phyloP scores from a whole-genome alignment of 1,140 invertebrate species.

The Trypoxylus dichotomus region DNA sequence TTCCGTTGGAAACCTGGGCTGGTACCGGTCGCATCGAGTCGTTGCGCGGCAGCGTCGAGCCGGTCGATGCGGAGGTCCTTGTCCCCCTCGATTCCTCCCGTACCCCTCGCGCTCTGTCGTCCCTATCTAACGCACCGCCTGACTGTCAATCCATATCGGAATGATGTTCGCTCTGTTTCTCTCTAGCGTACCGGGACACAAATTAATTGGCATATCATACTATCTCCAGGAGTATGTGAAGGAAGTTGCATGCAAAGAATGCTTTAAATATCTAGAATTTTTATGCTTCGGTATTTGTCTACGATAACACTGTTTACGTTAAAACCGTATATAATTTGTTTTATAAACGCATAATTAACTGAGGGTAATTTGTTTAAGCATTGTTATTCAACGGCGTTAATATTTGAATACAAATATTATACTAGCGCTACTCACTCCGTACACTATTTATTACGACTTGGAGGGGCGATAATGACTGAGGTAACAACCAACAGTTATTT shows the following conservation, averaged over 20 bases:
- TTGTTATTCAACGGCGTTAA: not conserved
- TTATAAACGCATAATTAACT: not conserved
- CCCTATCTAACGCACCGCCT: constrained; percentile 18
- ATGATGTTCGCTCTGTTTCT: not conserved
- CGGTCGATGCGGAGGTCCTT: constrained; percentile 29
- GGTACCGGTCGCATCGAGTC: constrained; percentile 5
- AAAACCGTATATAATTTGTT: not conserved
- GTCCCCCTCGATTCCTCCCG: constrained; percentile 25
- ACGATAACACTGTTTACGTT: constrained; percentile 5
- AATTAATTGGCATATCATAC: constrained; percentile 20
- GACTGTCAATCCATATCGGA: constrained; percentile 5
- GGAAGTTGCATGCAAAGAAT: constrained; percentile 16
- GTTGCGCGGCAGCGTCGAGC: not conserved
- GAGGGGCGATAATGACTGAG: too few species aligned
- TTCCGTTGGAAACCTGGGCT: constrained; percentile 36
- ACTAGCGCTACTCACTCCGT: not conserved
- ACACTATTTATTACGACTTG: not conserved
- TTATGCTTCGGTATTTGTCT: constrained; percentile 10
- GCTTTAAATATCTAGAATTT: not conserved
- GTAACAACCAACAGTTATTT: too few species aligned
- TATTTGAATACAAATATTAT: not conserved
- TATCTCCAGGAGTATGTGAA: not conserved
- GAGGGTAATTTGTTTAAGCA: not conserved
- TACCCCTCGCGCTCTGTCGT: not conserved
- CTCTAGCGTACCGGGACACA: not conserved